Base-by-base conservation (phyloP, 2,888 invertebrate genomes). In the Phytoseiulus persimilis region DNA sequence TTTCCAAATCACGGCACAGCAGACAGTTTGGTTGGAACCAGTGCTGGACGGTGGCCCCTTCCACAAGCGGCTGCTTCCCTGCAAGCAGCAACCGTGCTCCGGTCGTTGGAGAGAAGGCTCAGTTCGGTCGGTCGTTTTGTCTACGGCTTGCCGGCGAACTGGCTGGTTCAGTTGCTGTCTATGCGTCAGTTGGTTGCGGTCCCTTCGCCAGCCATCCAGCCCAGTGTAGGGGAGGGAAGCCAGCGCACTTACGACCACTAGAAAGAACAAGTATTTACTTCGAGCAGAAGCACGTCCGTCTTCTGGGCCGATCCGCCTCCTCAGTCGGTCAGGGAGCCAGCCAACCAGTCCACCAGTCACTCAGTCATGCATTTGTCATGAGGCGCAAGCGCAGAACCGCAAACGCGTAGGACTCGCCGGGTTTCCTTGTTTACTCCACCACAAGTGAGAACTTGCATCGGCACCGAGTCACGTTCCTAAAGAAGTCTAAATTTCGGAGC, bases 201-300 rank as follows among this genome's bases (percentile, higher is more conserved):
- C 65, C 65, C 65, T 65, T 65, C 65, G 65, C 65, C 65, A 65
- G 18, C 65, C 65, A 65, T 65, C 65, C 65, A 65, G 65, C 65
- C 65, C 65, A 65, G 65, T 65, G 65, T 65, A 65, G 65, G 65
- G 65, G 65, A 65, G 65, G 65, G 65, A 65, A 65, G 65, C 65
- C 65, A 65, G 18, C 65, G 65, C 65, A 65, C 65, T 65, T 65
- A 65, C 65, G 65, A 65, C 23, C 65, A 65, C 65, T 65, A 65
- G 65, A 65, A 65, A 65, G 65, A 65, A 65, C 18, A 18, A 65
- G 28, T 23, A 65, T 65, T 28, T 65, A 23, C 28, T 28, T 65
- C 65, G 65, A 65, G 65, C 65, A 65, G 65, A 65, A 65, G 65
- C 65, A 65, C 65, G 65, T 65, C 18, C 65, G 65, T 65, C 65